These are phyloP conservation scores for Erithacus rubecula DNA, from an alignment of 2,797 vertebrate genomes.

Conservation along the genomic window DNA sequence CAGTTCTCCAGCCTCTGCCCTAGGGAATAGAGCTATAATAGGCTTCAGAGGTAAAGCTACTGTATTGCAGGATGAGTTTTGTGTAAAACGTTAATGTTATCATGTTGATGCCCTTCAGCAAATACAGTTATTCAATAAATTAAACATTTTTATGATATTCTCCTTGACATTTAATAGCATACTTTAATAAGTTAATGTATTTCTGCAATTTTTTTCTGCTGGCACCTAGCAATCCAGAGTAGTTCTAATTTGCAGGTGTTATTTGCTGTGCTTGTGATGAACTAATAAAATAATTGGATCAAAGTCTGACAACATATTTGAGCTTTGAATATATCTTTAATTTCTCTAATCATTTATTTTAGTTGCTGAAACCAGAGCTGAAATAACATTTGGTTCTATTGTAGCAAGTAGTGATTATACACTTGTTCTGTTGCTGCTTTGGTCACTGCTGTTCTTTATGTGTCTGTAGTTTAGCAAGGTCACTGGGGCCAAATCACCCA, in stretches of 20 bases:
- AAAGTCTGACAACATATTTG: neutral
- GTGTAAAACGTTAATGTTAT: constrained; percentile 4
- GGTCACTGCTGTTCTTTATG: neutral
- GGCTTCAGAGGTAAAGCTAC: constrained; percentile 35
- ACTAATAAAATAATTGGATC: neutral
- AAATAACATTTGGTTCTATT: neutral
- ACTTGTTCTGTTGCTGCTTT: neutral
- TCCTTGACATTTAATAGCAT: constrained; percentile 10
- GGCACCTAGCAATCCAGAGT: neutral
- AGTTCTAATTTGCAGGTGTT: neutral
- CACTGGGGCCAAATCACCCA: neutral
- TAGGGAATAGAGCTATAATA: constrained; percentile 32
- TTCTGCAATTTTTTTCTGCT: neutral
- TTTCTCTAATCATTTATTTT: constrained; percentile 10
- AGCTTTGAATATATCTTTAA: neutral
- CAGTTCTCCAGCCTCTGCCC: constrained; percentile 53
- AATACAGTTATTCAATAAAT: constrained; percentile 8
- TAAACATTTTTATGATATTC: constrained; percentile 15
- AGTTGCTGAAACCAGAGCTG: neutral
- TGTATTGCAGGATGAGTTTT: constrained; percentile 21
- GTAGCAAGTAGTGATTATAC: neutral
- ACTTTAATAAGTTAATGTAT: constrained; percentile 20
- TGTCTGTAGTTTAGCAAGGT: neutral
- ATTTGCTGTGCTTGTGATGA: neutral
- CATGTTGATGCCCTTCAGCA: constrained; percentile 19